A percentile compares a stretch with the other conserved stretches of the same genome.
These are phyloP conservation scores for Parnassius glacialis DNA, from an alignment of 2,888 invertebrate genomes.

Conservation along the genomic window DNA sequence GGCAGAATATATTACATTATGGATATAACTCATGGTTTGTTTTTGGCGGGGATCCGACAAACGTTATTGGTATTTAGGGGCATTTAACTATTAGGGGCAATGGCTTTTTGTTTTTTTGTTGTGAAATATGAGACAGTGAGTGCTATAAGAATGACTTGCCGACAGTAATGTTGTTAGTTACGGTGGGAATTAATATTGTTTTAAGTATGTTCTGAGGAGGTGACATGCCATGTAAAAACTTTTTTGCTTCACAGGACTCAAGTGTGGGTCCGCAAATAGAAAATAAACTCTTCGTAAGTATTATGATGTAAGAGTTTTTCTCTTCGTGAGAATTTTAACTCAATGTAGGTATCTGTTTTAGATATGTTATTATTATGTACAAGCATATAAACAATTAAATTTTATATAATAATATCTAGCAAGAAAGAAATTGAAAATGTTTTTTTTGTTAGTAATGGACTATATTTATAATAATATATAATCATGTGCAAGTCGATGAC, in stretches of 20 bases:
- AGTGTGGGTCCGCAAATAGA: constrained; percentile 3
- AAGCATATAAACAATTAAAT: background rate
- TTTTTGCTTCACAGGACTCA: constrained; percentile 9
- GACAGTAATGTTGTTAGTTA: constrained; percentile 61
- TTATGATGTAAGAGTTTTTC: background rate
- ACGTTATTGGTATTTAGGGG: constrained; percentile 78
- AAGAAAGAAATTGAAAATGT: too few species aligned
- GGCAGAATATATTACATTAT: constrained; percentile 73
- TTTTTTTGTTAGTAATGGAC: too few species aligned
- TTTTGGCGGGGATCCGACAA: constrained; percentile 79
- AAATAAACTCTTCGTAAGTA: background rate
- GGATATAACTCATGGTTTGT: constrained; percentile 80
- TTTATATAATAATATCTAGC: too few species aligned
- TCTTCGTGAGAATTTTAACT: too few species aligned
- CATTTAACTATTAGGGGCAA: constrained; percentile 70
- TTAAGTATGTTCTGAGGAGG: constrained; percentile 45
- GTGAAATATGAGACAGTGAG: constrained; percentile 64
- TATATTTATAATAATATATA: too few species aligned
- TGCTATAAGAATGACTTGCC: constrained; percentile 59
- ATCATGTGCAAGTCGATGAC: too few species aligned
- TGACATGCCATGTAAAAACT: constrained; percentile 23
- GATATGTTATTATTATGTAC: background rate
- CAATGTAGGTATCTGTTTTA: too few species aligned
- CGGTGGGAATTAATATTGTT: constrained; percentile 69
- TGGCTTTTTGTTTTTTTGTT: constrained; percentile 54